Conservation (phyloP, 1,140 invertebrate genomes). For the Drosophila kurseongensis region DNA sequence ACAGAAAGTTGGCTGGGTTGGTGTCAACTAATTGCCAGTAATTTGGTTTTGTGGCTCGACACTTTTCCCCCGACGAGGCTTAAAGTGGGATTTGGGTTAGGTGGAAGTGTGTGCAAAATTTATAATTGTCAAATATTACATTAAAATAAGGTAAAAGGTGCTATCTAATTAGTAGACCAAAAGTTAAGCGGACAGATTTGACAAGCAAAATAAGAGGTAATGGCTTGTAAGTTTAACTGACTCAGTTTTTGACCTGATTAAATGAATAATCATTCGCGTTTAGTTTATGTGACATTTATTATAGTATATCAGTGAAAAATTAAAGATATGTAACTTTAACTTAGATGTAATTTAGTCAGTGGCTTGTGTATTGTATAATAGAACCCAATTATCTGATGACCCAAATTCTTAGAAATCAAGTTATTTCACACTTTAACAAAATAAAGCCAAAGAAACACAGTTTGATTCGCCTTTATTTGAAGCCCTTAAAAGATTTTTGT, state of each 20-base stretch:
- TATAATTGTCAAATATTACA: conserved; percentile 50
- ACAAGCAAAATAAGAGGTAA: not conserved
- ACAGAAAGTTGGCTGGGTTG: conserved; percentile 42
- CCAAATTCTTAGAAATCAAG: not conserved
- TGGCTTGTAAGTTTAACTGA: not conserved
- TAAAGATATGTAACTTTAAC: too few species aligned
- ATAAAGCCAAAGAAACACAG: not conserved
- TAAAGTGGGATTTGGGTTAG: conserved; percentile 18
- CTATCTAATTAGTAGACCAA: conserved; percentile 32
- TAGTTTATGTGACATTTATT: not conserved
- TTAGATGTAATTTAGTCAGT: too few species aligned
- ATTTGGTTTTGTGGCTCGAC: conserved; percentile 46
- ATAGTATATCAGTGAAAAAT: too few species aligned
- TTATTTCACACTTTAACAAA: conserved; percentile 9
- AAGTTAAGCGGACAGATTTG: conserved; percentile 35
- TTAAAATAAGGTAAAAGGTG: conserved; percentile 32
- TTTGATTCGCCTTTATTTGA: not conserved
- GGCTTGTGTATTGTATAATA: too few species aligned
- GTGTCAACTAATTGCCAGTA: conserved; percentile 55
- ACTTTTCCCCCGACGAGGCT: conserved; percentile 3
- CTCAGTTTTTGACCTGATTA: conserved; percentile 10
- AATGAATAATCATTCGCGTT: not conserved
- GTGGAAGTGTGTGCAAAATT: conserved; percentile 32
- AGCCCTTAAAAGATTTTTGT: not conserved
- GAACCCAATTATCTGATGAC: not conserved